These are phyloP conservation scores for Liparis tanakae DNA, from an alignment of 2,797 vertebrate genomes.

Conservation along the genomic window DNA sequence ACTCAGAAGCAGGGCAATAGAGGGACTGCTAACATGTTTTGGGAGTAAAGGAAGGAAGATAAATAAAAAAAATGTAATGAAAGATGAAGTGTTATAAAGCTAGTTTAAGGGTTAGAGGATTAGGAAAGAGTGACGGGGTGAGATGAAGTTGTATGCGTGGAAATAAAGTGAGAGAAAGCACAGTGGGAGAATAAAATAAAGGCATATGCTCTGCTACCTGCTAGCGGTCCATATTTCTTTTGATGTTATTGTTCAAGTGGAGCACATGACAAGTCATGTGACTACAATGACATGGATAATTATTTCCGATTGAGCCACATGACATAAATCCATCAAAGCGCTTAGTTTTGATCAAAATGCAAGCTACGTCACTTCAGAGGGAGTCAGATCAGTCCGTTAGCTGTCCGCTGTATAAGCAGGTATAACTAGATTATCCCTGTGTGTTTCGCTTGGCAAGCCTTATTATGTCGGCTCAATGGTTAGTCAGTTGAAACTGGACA, in stretches of 20 bases:
- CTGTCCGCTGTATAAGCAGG: constrained; percentile 71
- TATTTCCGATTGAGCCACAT: constrained; percentile 44
- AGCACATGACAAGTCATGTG: constrained; percentile 33
- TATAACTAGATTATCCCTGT: constrained; percentile 79
- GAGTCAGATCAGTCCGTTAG: constrained; percentile 65
- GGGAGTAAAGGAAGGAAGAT: constrained; percentile 30
- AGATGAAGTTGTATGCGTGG: constrained; percentile 15
- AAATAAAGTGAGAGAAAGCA: constrained; percentile 38
- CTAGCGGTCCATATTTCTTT: constrained; percentile 39
- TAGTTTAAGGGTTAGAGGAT: constrained; percentile 38
- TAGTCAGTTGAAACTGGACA: constrained; percentile 77
- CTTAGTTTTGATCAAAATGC: constrained; percentile 61
- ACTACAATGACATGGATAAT: constrained; percentile 36
- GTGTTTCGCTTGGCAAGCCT: constrained; percentile 73
- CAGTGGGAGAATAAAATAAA: constrained; percentile 34
- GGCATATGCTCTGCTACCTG: constrained; percentile 23
- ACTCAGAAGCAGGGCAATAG: constrained; percentile 18
- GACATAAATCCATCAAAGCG: constrained; percentile 63
- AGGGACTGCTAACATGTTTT: constrained; percentile 32
- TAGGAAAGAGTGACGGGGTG: constrained; percentile 30
- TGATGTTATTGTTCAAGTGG: constrained; percentile 47
- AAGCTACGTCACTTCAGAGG: constrained; percentile 51
- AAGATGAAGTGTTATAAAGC: constrained; percentile 35
- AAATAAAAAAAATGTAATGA: constrained; percentile 18
- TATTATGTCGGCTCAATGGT: constrained; percentile 67